A percentile compares a stretch with the other conserved stretches of the same genome.
phyloP scores from a whole-genome alignment of 2,888 invertebrate genomes.

The Criorhina ranunculi region DNA sequence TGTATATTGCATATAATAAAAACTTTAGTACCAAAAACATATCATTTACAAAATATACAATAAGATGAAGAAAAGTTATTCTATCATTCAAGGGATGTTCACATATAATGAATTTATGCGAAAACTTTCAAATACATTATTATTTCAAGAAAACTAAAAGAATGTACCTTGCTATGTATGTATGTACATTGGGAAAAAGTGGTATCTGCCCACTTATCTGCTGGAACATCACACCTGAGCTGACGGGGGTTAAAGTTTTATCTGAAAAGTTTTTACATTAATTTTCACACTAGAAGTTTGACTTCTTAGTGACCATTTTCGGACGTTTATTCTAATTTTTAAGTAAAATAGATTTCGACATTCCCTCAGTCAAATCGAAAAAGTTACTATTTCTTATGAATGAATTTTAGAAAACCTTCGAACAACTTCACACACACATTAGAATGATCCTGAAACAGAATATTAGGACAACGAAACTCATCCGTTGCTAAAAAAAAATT shows the following conservation, averaged over 20 bases:
- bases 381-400: constrained; percentile 42
- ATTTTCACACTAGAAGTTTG: constrained; percentile 73
- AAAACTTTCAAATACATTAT: constrained; percentile 74
- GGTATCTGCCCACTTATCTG: constrained; percentile 44
- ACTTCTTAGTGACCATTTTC: constrained; percentile 63
- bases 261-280: constrained; percentile 75
- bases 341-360: constrained; percentile 67
- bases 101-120: constrained; percentile 72
- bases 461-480: too few species aligned
- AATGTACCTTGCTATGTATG: constrained; percentile 5
- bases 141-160: constrained; percentile 70
- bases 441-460: too few species aligned
- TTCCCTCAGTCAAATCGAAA: constrained; percentile 62
- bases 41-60: neutral
- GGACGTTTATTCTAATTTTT: constrained; percentile 66
- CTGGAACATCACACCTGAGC: constrained; percentile 68
- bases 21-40: constrained; percentile 9
- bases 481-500: too few species aligned
- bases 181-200: constrained; percentile 48
- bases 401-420: neutral
- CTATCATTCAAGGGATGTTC: constrained; percentile 63
- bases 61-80: constrained; percentile 46
- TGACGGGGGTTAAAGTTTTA: constrained; percentile 68
- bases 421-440: too few species aligned
- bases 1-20: too few species aligned